Evolutionary conservation across 1,140 invertebrate species (phyloP).

Genomic region (Ganaspis sp.): DNA sequence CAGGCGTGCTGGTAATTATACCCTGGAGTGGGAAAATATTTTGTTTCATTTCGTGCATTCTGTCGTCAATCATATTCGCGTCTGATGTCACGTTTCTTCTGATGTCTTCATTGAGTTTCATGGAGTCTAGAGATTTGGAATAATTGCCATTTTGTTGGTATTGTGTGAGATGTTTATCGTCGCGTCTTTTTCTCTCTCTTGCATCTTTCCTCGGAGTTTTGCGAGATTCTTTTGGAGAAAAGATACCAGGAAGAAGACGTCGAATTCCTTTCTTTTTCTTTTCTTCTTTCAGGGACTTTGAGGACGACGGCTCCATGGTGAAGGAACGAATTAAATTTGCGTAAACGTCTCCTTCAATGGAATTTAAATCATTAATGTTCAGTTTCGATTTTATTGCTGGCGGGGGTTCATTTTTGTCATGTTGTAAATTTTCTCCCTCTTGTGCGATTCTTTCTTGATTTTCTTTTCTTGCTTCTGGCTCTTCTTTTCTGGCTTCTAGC

Average conservation of each 20-base stretch:
- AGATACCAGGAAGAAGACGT: constrained; percentile 65
- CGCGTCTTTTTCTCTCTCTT: constrained; percentile 64
- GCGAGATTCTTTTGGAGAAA: constrained; percentile 70
- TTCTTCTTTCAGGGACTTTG: constrained; percentile 63
- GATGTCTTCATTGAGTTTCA: constrained; percentile 72
- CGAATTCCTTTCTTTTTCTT: constrained; percentile 70
- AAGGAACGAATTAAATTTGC: constrained; percentile 67
- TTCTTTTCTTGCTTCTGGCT: too few species aligned
- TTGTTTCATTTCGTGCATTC: constrained; percentile 69
- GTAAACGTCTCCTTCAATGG: constrained; percentile 63
- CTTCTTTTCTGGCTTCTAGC: too few species aligned
- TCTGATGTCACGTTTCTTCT: constrained; percentile 70
- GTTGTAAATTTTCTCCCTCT: not conserved
- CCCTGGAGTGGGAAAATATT: constrained; percentile 65
- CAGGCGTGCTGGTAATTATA: constrained; percentile 66
- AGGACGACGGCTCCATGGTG: constrained; percentile 63
- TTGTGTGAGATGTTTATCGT: constrained; percentile 66
- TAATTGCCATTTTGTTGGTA: constrained; percentile 73
- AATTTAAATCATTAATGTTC: not conserved
- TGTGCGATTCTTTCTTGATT: not conserved
- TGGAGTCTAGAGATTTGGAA: constrained; percentile 69
- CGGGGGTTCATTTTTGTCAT: not conserved
- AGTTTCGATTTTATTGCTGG: not conserved
- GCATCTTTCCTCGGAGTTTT: constrained; percentile 69
- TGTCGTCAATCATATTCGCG: constrained; percentile 68